Conservation (phyloP, 2,797 vertebrate genomes). For the Lagorchestes hirsutus region DNA sequence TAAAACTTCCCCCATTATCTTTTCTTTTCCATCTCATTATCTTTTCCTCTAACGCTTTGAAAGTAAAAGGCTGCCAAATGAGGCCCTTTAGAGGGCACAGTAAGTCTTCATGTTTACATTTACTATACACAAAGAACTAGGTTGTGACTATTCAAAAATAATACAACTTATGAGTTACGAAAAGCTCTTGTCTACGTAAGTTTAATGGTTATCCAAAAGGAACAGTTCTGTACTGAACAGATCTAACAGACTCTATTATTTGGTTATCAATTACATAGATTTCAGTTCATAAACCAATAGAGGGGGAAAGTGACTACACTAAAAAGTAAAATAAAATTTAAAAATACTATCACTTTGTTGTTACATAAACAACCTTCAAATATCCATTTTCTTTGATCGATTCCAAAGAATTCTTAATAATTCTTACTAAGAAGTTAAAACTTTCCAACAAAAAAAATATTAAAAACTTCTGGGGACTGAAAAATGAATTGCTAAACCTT, state of each 20-base stretch:
- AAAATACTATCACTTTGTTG: slow-evolving; percentile 20
- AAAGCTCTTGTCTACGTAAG: slow-evolving; percentile 76
- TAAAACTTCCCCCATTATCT: slow-evolving; percentile 7
- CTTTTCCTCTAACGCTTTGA: slow-evolving; percentile 19
- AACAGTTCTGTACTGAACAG: slow-evolving; percentile 27
- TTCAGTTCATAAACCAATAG: background rate
- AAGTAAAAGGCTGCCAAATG: slow-evolving; percentile 4
- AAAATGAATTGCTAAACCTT: slow-evolving; percentile 58
- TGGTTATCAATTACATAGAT: slow-evolving; percentile 17
- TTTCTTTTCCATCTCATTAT: slow-evolving; percentile 34
- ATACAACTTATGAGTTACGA: slow-evolving; percentile 74
- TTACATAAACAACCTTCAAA: slow-evolving; percentile 10
- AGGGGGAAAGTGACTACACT: background rate
- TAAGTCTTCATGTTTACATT: slow-evolving; percentile 60
- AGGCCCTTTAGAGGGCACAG: slow-evolving; percentile 29
- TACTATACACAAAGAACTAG: slow-evolving; percentile 57
- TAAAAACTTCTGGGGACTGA: slow-evolving; percentile 16
- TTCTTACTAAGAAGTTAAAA: background rate
- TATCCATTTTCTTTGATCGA: background rate
- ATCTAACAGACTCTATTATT: slow-evolving; percentile 48
- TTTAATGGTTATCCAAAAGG: slow-evolving; percentile 57
- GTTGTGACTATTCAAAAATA: slow-evolving; percentile 65
- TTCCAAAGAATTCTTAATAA: background rate
- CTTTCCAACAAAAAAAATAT: background rate
- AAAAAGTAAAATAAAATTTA: background rate